Conservation (phyloP, 2,113 vertebrate genomes). For the Neotragus pygmaeus region DNA sequence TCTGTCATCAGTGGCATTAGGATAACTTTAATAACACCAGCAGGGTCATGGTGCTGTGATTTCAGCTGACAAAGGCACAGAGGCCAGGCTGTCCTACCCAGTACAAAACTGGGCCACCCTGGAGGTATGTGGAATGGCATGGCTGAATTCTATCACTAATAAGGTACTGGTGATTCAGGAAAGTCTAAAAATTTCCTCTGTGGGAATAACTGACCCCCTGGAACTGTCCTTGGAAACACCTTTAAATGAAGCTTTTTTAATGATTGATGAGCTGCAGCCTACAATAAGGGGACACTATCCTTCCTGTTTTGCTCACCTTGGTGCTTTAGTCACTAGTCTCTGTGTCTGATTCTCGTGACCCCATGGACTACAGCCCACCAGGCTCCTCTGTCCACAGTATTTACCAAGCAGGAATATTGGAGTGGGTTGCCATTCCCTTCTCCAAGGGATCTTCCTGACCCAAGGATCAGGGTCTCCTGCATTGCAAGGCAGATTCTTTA, state of each 20-base stretch:
- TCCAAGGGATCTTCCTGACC: not conserved
- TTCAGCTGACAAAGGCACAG: not conserved
- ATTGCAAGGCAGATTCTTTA: not conserved
- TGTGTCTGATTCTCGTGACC: not conserved
- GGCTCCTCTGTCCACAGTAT: not conserved
- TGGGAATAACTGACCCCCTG: not conserved
- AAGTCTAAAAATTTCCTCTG: not conserved
- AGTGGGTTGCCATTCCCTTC: not conserved
- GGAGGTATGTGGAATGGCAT: not conserved
- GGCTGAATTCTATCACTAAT: not conserved
- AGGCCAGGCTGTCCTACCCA: not conserved
- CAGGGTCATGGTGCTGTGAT: not conserved
- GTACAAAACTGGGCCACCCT: rapidly evolving
- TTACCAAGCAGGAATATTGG: not conserved
- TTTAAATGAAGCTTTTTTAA: not conserved
- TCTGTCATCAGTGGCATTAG: conserved; percentile 70
- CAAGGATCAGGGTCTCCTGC: not conserved
- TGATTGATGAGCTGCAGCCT: not conserved
- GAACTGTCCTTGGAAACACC: not conserved
- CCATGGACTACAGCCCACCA: not conserved
- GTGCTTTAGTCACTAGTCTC: not conserved
- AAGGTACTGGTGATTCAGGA: not conserved
- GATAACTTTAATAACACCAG: conserved; percentile 67
- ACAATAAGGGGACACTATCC: not conserved
- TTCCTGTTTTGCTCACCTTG: not conserved